Evolutionary conservation across 2,113 vertebrate species (phyloP).

Genomic region (Rhabdomys dilectus): DNA sequence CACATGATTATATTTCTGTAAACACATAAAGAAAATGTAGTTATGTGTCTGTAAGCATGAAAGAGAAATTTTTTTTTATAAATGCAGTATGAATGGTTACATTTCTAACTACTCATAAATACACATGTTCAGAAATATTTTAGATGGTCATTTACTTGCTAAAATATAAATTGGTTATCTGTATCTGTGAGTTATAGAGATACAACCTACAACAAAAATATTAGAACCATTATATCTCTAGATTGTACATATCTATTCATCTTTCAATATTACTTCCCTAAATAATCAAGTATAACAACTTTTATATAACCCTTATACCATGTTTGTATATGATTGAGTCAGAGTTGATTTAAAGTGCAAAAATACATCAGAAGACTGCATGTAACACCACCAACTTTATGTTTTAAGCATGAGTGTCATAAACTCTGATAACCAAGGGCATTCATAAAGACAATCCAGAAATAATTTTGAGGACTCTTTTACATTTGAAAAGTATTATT

Average conservation of each 20-base stretch:
- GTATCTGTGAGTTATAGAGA: background rate
- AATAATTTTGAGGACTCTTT: too few relatives aligned
- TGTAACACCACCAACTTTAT: background rate
- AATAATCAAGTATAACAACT: background rate
- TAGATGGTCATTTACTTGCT: too few relatives aligned
- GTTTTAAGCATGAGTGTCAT: background rate
- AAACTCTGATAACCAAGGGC: background rate
- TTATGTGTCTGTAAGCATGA: background rate
- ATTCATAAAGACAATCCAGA: accelerated
- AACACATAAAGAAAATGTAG: background rate
- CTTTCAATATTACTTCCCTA: too few relatives aligned
- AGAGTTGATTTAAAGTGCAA: background rate
- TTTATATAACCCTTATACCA: background rate
- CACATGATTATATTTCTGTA: background rate
- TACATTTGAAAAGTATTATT: background rate
- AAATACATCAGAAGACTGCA: background rate
- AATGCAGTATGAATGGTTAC: background rate
- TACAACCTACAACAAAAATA: background rate
- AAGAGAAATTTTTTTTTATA: background rate
- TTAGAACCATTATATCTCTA: background rate
- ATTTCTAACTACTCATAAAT: background rate
- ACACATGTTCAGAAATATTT: background rate
- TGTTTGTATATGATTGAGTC: background rate
- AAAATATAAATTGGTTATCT: background rate
- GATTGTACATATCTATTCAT: too few relatives aligned